Conservation (phyloP, 2,797 vertebrate genomes). For the Notolepis coatsorum region DNA sequence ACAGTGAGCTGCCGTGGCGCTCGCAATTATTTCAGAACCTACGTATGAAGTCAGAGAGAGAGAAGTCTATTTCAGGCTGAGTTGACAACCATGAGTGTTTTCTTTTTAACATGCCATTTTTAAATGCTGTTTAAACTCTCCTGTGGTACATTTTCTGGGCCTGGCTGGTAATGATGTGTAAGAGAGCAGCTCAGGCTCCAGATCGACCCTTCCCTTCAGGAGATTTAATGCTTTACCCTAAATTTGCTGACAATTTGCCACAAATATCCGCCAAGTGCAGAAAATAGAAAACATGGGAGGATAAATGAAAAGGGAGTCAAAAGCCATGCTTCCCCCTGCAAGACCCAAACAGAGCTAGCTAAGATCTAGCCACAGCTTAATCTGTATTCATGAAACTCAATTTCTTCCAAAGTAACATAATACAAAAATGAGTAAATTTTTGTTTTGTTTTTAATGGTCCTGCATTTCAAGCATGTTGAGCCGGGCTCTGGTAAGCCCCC, state of each 20-base stretch:
- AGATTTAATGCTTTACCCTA: background rate
- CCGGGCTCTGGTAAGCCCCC: background rate
- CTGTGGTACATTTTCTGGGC: background rate
- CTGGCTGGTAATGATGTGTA: background rate
- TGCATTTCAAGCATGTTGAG: background rate
- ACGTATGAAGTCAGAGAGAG: slow-evolving; percentile 5
- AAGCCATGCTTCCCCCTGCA: no score
- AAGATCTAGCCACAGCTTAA: no score
- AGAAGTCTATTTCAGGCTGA: background rate
- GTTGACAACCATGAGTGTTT: background rate
- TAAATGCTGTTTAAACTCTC: background rate
- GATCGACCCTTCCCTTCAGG: background rate
- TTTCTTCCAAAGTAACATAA: no score
- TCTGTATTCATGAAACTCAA: no score
- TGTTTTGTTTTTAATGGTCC: no score
- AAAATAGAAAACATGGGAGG: no score
- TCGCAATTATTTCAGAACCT: background rate
- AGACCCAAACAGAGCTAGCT: no score
- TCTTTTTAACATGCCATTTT: background rate
- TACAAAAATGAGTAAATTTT: no score
- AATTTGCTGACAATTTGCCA: slow-evolving; percentile 9
- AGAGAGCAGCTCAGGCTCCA: background rate
- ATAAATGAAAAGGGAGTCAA: no score
- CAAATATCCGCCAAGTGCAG: background rate
- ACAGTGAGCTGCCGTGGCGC: no score